Base-by-base conservation (phyloP, 2,113 vertebrate species). In the Thunnus maccoyii region DNA sequence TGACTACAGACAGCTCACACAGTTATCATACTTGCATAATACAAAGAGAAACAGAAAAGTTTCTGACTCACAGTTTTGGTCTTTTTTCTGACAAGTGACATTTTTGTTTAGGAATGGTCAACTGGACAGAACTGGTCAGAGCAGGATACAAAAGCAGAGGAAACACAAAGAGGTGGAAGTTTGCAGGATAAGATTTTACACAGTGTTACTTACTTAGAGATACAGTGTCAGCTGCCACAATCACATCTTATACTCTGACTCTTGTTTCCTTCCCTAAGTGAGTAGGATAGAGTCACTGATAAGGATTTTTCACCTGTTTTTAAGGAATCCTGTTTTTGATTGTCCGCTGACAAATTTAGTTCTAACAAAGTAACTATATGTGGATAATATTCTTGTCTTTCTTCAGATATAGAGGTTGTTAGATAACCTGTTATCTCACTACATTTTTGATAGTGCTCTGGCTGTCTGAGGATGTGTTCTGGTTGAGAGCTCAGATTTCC, bases 401-500 rank as follows among this genome's bases (percentile, higher is more conserved):
- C 18, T 2, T 65, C 41, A 25, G 18, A 64, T 48, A 5, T 20
- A n/a, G 47, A 18, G 22, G 20, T 60, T 18, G 22, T 47, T 64
- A 17, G 22, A 52, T n/a, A 62, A 75, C 48, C 66, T 74, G 77
- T 85, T 87, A 76, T 84, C 47, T 70, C 60, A 76, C 68, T 41
- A 11, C 60, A 51, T 72, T 66, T 63, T 25, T 32, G 67, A 51
- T 36, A 27, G 46, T 71, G 76, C 68, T 79, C 51, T 13, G 20
- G 16, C 71, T 79, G 72, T 88, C 58, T 71, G 64, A 76, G 63
- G 77, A 78, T 73, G 72, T 62, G 67, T 80, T 83, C 78, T 79
- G 63, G 72, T 51, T 41, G 72, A 87, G 79, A 69, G 85, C 87
- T 88, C 87, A 68, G 51, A 86, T 91, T 83, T 79, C 69, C 75